Percentiles rank a stretch among this genome's conserved stretches.
These are phyloP conservation scores for Carlito syrichta DNA, from an alignment of 2,113 vertebrate species.

Conservation along the genomic window DNA sequence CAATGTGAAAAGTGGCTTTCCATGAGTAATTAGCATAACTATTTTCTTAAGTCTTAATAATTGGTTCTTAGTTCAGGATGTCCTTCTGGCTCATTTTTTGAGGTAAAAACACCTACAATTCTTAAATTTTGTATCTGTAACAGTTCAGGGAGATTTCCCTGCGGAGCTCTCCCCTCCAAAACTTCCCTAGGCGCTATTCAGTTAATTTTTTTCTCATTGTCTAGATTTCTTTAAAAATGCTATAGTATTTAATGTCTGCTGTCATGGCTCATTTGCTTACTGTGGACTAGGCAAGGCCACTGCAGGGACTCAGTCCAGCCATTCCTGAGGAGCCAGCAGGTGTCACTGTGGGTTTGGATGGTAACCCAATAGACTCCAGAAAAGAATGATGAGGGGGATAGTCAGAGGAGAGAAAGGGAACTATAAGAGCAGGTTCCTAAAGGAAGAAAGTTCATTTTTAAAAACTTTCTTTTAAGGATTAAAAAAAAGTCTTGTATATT, in stretches of 20 bases:
- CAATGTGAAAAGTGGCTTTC: slow-evolving; percentile 64
- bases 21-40: slow-evolving; percentile 73
- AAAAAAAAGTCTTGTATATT: background rate
- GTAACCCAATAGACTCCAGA: slow-evolving; percentile 3
- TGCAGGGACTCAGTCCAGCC: background rate
- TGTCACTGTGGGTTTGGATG: slow-evolving; percentile 75
- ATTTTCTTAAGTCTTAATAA: slow-evolving; percentile 75
- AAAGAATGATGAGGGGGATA: background rate
- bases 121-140: slow-evolving; percentile 70
- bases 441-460: slow-evolving; percentile 26
- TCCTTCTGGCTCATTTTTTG: slow-evolving; percentile 74
- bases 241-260: background rate
- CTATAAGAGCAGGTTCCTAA: slow-evolving; percentile 6
- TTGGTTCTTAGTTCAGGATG: slow-evolving; percentile 63
- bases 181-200: background rate
- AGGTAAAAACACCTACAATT: slow-evolving; percentile 60
- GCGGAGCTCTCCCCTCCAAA: background rate
- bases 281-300: background rate
- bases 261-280: background rate
- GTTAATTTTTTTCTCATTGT: background rate
- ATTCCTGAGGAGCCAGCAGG: slow-evolving; percentile 58
- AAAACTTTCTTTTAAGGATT: no score
- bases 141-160: background rate
- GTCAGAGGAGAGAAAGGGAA: background rate
- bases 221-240: background rate